Evolutionary conservation across 2,797 vertebrate species (phyloP).

Genomic region (Helostoma temminkii): DNA sequence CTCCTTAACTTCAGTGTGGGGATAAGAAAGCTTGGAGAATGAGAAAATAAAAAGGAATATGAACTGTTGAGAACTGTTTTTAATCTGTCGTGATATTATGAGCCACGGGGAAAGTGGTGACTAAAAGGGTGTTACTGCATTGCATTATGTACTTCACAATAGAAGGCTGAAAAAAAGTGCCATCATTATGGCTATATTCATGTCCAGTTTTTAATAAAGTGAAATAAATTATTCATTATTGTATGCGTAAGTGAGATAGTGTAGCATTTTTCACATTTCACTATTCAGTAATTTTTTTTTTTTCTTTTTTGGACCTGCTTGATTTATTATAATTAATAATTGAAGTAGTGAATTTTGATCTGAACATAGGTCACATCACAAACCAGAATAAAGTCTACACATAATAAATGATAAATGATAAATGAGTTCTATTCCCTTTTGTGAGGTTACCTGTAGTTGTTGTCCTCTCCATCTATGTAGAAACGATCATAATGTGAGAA

Average conservation of each 20-base stretch:
- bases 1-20: constrained; percentile 21
- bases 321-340: constrained; percentile 14
- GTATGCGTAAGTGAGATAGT: constrained; percentile 23
- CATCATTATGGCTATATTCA: constrained; percentile 28
- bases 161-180: constrained; percentile 28
- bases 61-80: constrained; percentile 36
- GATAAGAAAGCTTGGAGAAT: constrained; percentile 15
- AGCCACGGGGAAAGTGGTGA: constrained; percentile 19
- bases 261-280: constrained; percentile 4
- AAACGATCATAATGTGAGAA: constrained; percentile 86
- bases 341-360: background rate
- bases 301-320: background rate
- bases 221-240: constrained; percentile 12
- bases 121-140: constrained; percentile 30
- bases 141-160: constrained; percentile 36
- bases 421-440: background rate
- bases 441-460: constrained; percentile 85
- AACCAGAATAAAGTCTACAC: background rate
- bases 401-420: too few relatives aligned
- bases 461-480: constrained; percentile 82
- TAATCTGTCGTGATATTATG: constrained; percentile 41
- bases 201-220: constrained; percentile 28
- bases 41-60: constrained; percentile 20
- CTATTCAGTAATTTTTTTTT: background rate
- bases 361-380: background rate